Percentiles rank a stretch among this genome's conserved stretches.
phyloP scores from a whole-genome alignment of 1,140 invertebrate species.

The Musca domestica region DNA sequence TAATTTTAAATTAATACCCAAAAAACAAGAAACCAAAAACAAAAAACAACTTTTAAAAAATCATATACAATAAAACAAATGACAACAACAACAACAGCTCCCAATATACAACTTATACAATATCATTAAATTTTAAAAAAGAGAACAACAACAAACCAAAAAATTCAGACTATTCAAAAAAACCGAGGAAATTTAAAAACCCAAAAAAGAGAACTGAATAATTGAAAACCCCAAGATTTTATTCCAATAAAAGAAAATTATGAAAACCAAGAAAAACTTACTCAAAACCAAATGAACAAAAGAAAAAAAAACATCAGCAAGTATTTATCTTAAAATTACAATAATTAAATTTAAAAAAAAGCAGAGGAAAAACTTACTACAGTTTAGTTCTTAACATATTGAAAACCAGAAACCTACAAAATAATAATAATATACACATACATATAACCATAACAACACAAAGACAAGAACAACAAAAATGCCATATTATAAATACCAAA shows the following conservation, averaged over 20 bases:
- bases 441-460: not conserved
- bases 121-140: slow-evolving; percentile 23
- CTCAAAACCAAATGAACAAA: not conserved
- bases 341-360: not conserved
- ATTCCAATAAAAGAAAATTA: slow-evolving; percentile 23
- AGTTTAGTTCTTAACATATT: not conserved
- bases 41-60: slow-evolving; percentile 10
- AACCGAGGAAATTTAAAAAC: slow-evolving; percentile 14
- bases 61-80: slow-evolving; percentile 19
- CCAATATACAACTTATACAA: slow-evolving; percentile 23
- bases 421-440: slow-evolving; percentile 2
- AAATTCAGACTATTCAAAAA: slow-evolving; percentile 3
- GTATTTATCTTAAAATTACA: not conserved
- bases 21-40: slow-evolving; percentile 13
- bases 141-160: slow-evolving; percentile 13
- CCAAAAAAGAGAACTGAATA: slow-evolving; percentile 29
- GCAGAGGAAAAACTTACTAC: not conserved
- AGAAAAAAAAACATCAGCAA: not conserved
- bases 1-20: slow-evolving; percentile 20
- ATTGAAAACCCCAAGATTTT: slow-evolving; percentile 26
- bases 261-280: slow-evolving; percentile 14
- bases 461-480: not conserved
- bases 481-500: not conserved
- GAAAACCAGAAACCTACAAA: slow-evolving; percentile 5
- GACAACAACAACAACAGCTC: slow-evolving; percentile 11